phyloP scores from a whole-genome alignment of 2,113 vertebrate species.

The Pyxicephalus adspersus region DNA sequence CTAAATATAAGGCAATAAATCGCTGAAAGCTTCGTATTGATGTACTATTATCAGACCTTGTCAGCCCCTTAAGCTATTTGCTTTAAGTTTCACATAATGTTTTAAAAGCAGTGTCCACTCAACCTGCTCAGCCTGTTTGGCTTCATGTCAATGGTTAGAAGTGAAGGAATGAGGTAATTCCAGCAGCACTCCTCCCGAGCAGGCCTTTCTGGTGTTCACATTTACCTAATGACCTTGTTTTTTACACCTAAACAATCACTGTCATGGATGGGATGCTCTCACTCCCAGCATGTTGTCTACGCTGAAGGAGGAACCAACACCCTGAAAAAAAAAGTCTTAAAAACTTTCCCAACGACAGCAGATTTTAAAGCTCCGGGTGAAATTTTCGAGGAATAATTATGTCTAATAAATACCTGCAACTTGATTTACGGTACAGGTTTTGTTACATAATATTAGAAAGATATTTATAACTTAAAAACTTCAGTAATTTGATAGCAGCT shows the following conservation, averaged over 20 bases:
- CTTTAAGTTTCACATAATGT: not conserved
- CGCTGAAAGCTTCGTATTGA: too few species aligned
- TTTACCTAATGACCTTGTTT: not conserved
- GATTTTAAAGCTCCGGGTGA: not conserved
- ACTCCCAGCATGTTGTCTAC: not conserved
- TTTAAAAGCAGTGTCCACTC: constrained; percentile 30
- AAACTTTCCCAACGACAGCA: not conserved
- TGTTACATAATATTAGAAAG: too few species aligned
- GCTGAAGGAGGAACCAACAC: not conserved
- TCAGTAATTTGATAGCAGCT: too few species aligned
- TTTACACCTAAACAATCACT: constrained; percentile 9
- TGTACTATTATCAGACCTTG: not conserved
- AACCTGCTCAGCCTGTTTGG: constrained; percentile 18
- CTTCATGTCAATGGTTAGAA: not conserved
- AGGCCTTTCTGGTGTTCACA: constrained; percentile 20
- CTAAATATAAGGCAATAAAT: too few species aligned
- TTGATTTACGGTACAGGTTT: too few species aligned
- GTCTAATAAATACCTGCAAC: too few species aligned
- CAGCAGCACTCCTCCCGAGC: not conserved
- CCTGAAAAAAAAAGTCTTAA: constrained; percentile 4
- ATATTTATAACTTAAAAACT: too few species aligned
- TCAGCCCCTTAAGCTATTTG: not conserved
- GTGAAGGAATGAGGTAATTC: constrained; percentile 48
- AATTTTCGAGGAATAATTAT: not conserved
- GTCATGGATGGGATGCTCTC: constrained; percentile 28